Percentiles rank a stretch among this genome's conserved stretches.
Conservation (phyloP, 2,888 invertebrate species). For the Morpho achilles region DNA sequence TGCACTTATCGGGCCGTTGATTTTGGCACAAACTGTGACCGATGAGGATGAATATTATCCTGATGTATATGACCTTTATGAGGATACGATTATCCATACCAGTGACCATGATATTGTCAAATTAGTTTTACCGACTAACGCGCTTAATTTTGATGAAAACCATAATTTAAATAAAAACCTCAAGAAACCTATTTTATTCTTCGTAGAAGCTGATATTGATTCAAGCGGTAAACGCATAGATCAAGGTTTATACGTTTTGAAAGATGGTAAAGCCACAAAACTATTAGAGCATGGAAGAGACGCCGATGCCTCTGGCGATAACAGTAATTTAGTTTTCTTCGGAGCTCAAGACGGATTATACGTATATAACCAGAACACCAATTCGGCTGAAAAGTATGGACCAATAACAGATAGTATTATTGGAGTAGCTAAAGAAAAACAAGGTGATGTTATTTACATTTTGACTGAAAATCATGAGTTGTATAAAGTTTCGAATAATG, state of each 20-base stretch:
- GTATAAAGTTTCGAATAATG: slow-evolving; percentile 51
- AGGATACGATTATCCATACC: too few relatives aligned
- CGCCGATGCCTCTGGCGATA: slow-evolving; percentile 37
- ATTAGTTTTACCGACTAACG: slow-evolving; percentile 30
- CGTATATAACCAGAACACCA: slow-evolving; percentile 32
- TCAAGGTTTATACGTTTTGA: slow-evolving; percentile 39
- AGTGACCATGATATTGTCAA: slow-evolving; percentile 24
- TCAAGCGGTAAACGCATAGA: slow-evolving; percentile 20
- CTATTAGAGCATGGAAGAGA: slow-evolving; percentile 44
- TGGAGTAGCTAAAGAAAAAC: slow-evolving; percentile 27
- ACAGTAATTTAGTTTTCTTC: slow-evolving; percentile 40
- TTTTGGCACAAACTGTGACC: too few relatives aligned
- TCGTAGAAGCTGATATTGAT: slow-evolving; percentile 31
- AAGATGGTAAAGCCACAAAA: slow-evolving; percentile 33
- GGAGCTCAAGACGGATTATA: slow-evolving; percentile 51
- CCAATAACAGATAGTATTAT: slow-evolving; percentile 33
- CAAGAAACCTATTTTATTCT: slow-evolving; percentile 23
- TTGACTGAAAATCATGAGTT: slow-evolving; percentile 47
- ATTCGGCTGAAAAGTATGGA: slow-evolving; percentile 33
- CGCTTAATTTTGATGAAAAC: slow-evolving; percentile 28
- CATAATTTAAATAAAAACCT: background rate
- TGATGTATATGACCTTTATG: too few relatives aligned
- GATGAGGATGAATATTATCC: too few relatives aligned
- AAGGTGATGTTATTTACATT: slow-evolving; percentile 45
- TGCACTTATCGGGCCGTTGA: too few relatives aligned